Base-by-base conservation (phyloP, 2,797 vertebrate species). In the Lagodon rhomboides region DNA sequence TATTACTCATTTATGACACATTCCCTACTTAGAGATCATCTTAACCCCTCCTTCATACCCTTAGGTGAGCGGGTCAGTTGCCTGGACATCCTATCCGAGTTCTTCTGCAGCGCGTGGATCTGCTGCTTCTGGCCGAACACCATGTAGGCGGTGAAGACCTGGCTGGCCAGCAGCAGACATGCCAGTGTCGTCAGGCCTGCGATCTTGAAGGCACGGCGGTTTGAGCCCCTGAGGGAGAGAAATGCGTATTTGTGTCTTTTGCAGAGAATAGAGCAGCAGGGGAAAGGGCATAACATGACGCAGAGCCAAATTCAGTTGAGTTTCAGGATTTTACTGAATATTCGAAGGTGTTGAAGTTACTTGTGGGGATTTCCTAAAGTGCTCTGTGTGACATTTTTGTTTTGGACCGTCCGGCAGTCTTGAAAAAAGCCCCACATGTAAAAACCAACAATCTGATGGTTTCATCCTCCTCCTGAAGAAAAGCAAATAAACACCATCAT, bases 91-190 rank as follows among this genome's bases (percentile, higher is more conserved):
- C 44, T 93, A 58, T 95, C 94, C 0, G 95, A 89, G 53, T 88
- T 95, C 70, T 80, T 89, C 55, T 95, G 93, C 79, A 99, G 94
- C 1, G 90, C 83, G 59, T 87, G 86, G 87, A 99, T 96, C 89
- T 96, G 95, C 79, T 91, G 83, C 1, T 90, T 95, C 86, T 99
- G 98, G 85, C 93, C 90, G 58, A 96, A 94, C 63, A 99, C 84
- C 66, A 96, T 96, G 95, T 97, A 98, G 75, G 95, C 56, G 0
- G 96, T 97, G 86, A 97, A 95, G 0, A 96, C 97, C 93, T 99
- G 98, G 75, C 97, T 96, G 0, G 92, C 96, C 30, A 99, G 82
- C 49, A 99, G 96, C 83, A 98, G 91, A 53, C 96, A 96, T 5
- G 95, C 96, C 89, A 99, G 92, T 60, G 97, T 84, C 0, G 97